Conservation (phyloP, 2,888 invertebrate genomes). For the Amphimallon solstitiale region DNA sequence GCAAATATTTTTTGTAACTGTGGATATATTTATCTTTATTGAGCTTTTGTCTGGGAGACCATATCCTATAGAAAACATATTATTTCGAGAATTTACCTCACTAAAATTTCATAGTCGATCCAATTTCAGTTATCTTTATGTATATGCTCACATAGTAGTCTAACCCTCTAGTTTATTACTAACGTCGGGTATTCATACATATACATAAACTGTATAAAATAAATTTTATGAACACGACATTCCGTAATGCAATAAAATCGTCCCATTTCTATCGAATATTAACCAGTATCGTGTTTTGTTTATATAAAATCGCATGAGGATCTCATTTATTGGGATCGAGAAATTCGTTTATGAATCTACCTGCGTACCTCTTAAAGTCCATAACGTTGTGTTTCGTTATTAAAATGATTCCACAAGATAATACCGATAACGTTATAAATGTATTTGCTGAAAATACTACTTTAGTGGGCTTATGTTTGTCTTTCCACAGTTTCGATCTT, state of each 20-base stretch:
- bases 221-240: constrained; percentile 22
- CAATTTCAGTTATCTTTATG: constrained; percentile 15
- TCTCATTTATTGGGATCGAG: constrained; percentile 22
- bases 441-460: too few relatives aligned
- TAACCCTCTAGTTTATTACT: constrained; percentile 15
- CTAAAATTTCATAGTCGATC: too few relatives aligned
- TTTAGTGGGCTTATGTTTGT: too few relatives aligned
- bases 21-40: too few relatives aligned
- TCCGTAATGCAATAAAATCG: constrained; percentile 21
- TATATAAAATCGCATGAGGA: constrained; percentile 10
- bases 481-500: too few relatives aligned
- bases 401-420: neutral
- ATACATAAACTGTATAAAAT: neutral
- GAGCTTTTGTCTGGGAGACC: too few relatives aligned
- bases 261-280: constrained; percentile 20
- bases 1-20: too few relatives aligned
- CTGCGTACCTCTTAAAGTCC: constrained; percentile 1
- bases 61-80: too few relatives aligned
- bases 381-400: constrained; percentile 14
- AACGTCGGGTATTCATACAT: neutral
- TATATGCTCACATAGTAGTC: constrained; percentile 1
- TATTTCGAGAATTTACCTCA: too few relatives aligned
- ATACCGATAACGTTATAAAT: too few relatives aligned
- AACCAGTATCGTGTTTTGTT: constrained; percentile 5
- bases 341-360: neutral